Conservation (phyloP, 2,797 vertebrate species). For the Eutrigla gurnardus region DNA sequence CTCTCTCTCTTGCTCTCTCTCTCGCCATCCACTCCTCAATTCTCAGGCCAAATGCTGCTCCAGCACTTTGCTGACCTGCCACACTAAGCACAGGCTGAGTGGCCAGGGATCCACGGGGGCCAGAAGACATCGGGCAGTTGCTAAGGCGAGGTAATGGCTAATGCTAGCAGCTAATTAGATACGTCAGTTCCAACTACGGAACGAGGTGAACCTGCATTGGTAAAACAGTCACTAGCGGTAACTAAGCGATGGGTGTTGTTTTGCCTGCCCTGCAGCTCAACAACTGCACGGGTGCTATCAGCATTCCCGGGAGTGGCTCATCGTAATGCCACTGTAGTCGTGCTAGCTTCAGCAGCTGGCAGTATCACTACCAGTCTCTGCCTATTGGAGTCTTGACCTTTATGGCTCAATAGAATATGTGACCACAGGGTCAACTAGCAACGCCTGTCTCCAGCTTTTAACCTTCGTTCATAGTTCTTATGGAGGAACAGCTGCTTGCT, state of each 20-base stretch:
- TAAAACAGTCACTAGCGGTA: slow-evolving; percentile 43
- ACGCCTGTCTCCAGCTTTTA: slow-evolving; percentile 40
- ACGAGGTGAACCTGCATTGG: slow-evolving; percentile 24
- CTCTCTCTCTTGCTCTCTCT: slow-evolving; percentile 61
- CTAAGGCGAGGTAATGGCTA: slow-evolving; percentile 61
- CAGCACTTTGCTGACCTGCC: slow-evolving; percentile 82
- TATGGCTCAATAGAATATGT: slow-evolving; percentile 47
- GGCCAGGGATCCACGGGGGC: slow-evolving; percentile 55
- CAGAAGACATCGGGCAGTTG: slow-evolving; percentile 41
- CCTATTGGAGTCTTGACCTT: slow-evolving; percentile 40
- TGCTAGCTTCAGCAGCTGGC: slow-evolving; percentile 31
- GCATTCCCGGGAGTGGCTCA: slow-evolving; percentile 14
- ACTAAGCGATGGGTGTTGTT: slow-evolving; percentile 47
- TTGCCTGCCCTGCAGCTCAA: slow-evolving; percentile 22
- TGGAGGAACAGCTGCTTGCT: slow-evolving; percentile 44
- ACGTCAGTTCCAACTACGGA: slow-evolving; percentile 51
- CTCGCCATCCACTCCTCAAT: slow-evolving; percentile 61
- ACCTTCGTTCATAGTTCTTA: slow-evolving; percentile 34
- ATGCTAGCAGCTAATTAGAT: slow-evolving; percentile 65
- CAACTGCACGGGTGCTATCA: neutral
- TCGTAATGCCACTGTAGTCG: slow-evolving; percentile 18
- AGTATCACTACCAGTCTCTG: slow-evolving; percentile 29
- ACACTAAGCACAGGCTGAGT: slow-evolving; percentile 74
- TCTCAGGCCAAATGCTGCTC: slow-evolving; percentile 81
- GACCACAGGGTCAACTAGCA: slow-evolving; percentile 47